Percentiles rank a stretch among this genome's conserved stretches.
These are phyloP conservation scores for Leptura quadrifasciata DNA, from an alignment of 2,888 invertebrate species.

Conservation along the genomic window DNA sequence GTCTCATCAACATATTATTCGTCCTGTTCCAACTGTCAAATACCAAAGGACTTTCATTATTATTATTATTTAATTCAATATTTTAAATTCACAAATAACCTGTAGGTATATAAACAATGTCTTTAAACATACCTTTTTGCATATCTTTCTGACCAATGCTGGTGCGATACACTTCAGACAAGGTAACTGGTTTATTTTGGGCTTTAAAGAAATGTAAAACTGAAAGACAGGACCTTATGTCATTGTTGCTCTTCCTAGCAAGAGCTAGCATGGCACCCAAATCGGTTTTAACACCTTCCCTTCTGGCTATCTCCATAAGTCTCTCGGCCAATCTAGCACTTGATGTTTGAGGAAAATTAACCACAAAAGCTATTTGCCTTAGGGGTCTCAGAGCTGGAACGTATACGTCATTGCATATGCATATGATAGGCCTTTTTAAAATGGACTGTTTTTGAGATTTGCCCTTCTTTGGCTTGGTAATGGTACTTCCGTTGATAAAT, in stretches of 20 bases:
- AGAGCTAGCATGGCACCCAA: slow-evolving; percentile 83
- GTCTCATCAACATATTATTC: too few relatives aligned
- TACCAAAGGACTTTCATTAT: too few relatives aligned
- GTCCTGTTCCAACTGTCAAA: too few relatives aligned
- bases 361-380: slow-evolving; percentile 84
- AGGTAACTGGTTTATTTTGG: slow-evolving; percentile 70
- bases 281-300: slow-evolving; percentile 83
- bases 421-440: slow-evolving; percentile 92
- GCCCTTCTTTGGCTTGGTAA: slow-evolving; percentile 71
- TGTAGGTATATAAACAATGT: too few relatives aligned
- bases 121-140: slow-evolving; percentile 77
- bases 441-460: slow-evolving; percentile 77
- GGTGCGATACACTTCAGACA: slow-evolving; percentile 79
- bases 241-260: slow-evolving; percentile 90
- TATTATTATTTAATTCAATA: too few relatives aligned
- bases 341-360: slow-evolving; percentile 81
- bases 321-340: slow-evolving; percentile 76
- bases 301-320: slow-evolving; percentile 81
- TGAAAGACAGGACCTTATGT: slow-evolving; percentile 94
- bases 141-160: slow-evolving; percentile 92
- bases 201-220: slow-evolving; percentile 81
- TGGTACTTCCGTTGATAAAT: slow-evolving; percentile 81
- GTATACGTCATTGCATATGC: slow-evolving; percentile 97
- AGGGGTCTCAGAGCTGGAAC: slow-evolving; percentile 89
- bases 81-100: too few relatives aligned